phyloP scores from a whole-genome alignment of 2,888 invertebrate species.

The Drosophila leonis region DNA sequence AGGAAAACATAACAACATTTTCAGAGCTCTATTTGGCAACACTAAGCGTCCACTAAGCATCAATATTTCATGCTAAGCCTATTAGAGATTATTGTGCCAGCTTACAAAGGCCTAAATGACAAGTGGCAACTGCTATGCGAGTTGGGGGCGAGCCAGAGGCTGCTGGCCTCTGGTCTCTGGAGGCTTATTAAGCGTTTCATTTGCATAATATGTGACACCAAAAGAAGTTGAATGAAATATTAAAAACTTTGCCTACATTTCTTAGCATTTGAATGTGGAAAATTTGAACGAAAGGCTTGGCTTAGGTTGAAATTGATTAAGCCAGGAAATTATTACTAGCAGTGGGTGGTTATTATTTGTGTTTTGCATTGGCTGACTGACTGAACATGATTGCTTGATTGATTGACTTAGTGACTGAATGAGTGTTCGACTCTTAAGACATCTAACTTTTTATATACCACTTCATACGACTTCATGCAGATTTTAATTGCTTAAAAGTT shows the following conservation, averaged over 20 bases:
- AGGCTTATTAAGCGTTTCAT: conserved; percentile 51
- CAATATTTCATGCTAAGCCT: conserved; percentile 78
- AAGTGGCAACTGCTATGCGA: conserved; percentile 49
- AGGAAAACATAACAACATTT: conserved; percentile 45
- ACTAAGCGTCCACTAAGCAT: conserved; percentile 75
- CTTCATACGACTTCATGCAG: too few species aligned
- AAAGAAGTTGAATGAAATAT: conserved; percentile 34
- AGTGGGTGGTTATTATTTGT: neutral
- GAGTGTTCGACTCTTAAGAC: too few species aligned
- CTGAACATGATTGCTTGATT: neutral
- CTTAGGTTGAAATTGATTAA: neutral
- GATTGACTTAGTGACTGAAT: too few species aligned
- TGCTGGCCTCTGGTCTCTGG: conserved; percentile 5
- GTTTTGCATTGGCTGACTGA: neutral
- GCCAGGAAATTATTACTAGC: neutral
- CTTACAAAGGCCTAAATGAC: conserved; percentile 72
- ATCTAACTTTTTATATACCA: too few species aligned
- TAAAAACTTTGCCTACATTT: conserved; percentile 4
- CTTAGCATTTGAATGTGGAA: neutral
- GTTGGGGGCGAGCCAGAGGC: neutral
- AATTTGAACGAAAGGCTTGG: neutral
- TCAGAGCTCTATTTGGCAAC: conserved; percentile 66
- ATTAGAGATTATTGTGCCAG: conserved; percentile 77
- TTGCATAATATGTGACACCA: conserved; percentile 61
- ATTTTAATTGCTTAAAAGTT: too few species aligned